A percentile compares a stretch with the other conserved stretches of the same genome.
phyloP scores from a whole-genome alignment of 1,140 invertebrate species.

The Drosophila baimaii region DNA sequence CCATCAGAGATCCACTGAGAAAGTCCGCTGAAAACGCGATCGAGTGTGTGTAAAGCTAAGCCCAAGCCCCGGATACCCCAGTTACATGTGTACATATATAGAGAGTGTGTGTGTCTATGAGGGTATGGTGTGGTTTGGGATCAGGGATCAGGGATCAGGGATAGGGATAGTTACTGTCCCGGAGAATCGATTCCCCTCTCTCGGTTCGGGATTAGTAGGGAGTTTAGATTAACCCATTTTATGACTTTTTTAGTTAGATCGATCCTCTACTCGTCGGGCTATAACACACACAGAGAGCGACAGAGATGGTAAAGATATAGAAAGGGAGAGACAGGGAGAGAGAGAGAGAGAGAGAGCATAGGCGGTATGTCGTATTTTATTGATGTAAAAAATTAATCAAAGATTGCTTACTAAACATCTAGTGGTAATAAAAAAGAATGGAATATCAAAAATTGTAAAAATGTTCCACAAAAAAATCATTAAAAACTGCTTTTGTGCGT shows the following conservation, averaged over 20 bases:
- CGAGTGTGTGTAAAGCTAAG: slow-evolving; percentile 67
- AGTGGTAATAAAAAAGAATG: slow-evolving; percentile 56
- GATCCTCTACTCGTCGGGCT: slow-evolving; percentile 32
- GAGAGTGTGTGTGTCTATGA: slow-evolving; percentile 13
- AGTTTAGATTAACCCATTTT: slow-evolving; percentile 20
- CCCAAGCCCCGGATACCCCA: slow-evolving; percentile 67
- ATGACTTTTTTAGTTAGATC: slow-evolving; percentile 32
- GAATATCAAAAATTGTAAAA: slow-evolving; percentile 70
- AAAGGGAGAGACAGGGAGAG: slow-evolving; percentile 30
- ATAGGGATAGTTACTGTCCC: background rate
- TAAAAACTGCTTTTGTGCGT: slow-evolving; percentile 62
- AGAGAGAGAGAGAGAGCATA: slow-evolving; percentile 42
- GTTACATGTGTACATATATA: slow-evolving; percentile 71
- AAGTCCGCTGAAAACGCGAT: slow-evolving; percentile 69
- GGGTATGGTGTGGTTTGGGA: background rate
- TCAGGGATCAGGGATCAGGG: background rate
- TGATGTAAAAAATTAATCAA: slow-evolving; percentile 77
- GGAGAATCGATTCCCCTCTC: background rate
- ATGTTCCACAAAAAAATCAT: slow-evolving; percentile 42
- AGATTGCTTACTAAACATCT: slow-evolving; percentile 57
- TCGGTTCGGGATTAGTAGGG: slow-evolving; percentile 22
- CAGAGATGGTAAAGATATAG: slow-evolving; percentile 13
- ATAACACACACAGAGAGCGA: slow-evolving; percentile 21
- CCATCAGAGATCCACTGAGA: slow-evolving; percentile 28
- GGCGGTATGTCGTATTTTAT: slow-evolving; percentile 75